These are phyloP conservation scores for Nesogale talazaci DNA, from an alignment of 2,113 vertebrate species.

Conservation along the genomic window DNA sequence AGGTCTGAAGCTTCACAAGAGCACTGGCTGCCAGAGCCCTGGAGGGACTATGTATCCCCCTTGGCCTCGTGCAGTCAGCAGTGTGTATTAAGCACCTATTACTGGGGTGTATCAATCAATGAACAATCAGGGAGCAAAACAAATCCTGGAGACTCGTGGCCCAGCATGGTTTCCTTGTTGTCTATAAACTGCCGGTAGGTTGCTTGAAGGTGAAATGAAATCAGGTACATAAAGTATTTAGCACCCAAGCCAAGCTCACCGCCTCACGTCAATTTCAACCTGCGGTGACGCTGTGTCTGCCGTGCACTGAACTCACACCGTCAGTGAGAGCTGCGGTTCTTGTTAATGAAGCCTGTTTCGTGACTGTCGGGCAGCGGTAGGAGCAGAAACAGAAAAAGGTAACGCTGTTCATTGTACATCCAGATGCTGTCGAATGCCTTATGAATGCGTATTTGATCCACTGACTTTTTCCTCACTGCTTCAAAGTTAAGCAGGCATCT, in stretches of 20 bases:
- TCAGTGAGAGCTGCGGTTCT: no score
- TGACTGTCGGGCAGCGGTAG: not conserved
- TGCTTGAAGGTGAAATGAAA: conserved; percentile 16
- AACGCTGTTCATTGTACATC: not conserved
- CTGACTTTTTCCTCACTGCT: not conserved
- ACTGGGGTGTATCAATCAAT: not conserved
- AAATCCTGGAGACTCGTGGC: not conserved
- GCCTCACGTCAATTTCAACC: no score
- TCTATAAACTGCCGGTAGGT: not conserved
- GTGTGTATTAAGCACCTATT: not conserved
- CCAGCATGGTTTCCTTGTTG: not conserved
- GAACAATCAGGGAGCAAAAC: not conserved
- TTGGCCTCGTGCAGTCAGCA: not conserved
- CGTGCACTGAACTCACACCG: no score
- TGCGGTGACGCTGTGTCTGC: no score
- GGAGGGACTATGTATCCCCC: not conserved
- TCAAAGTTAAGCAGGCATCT: not conserved
- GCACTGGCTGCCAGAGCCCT: not conserved
- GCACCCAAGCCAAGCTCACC: no score
- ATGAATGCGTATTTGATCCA: not conserved
- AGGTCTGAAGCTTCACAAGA: not conserved
- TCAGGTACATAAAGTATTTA: not conserved
- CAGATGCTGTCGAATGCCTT: not conserved
- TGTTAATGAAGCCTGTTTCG: not conserved
- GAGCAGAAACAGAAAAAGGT: not conserved